Conservation (phyloP, 1,140 invertebrate genomes). For the Mycetomoellerius zeteki region DNA sequence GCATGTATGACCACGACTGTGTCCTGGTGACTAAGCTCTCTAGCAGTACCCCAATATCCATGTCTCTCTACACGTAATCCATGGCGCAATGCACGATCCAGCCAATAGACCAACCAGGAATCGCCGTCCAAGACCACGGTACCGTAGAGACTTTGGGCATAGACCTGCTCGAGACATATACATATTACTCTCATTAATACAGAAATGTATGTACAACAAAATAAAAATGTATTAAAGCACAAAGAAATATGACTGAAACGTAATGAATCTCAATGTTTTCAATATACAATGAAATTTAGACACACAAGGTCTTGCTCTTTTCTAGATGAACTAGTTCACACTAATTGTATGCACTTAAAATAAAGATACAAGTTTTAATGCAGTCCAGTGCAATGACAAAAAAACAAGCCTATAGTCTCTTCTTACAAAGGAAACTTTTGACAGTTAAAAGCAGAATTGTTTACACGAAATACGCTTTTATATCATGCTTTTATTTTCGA, state of each 20-base stretch:
- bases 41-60: constrained; percentile 88
- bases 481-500: background rate
- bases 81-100: constrained; percentile 85
- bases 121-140: constrained; percentile 85
- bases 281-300: background rate
- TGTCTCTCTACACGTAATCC: constrained; percentile 85
- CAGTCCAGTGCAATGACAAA: too few species aligned
- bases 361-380: too few species aligned
- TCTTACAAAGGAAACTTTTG: background rate
- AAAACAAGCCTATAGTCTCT: background rate
- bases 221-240: background rate
- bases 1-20: constrained; percentile 86
- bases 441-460: background rate
- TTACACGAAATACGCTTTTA: background rate
- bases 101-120: constrained; percentile 86
- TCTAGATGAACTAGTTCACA: too few species aligned
- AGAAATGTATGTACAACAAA: background rate
- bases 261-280: background rate
- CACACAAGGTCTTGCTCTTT: too few species aligned
- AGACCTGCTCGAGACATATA: constrained; percentile 77
- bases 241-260: background rate
- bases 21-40: constrained; percentile 88
- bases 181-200: constrained; percentile 11
- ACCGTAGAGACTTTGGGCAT: constrained; percentile 85
- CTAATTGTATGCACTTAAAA: too few species aligned